A percentile compares a stretch with the other conserved stretches of the same genome.
phyloP scores from a whole-genome alignment of 2,113 vertebrate species.

The Aptenodytes forsteri region DNA sequence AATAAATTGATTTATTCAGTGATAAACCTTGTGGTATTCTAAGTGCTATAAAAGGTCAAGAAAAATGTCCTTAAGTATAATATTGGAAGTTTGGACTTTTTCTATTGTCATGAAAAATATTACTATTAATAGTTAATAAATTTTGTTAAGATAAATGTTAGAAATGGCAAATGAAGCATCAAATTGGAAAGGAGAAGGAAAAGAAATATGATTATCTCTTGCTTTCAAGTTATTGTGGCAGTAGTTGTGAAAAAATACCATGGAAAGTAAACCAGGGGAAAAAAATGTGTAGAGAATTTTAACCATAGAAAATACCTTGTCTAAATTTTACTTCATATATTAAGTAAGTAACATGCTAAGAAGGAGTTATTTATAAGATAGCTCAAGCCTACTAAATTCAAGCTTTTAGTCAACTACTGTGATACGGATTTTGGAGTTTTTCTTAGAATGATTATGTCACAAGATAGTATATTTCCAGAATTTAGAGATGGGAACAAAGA shows the following conservation, averaged over 20 bases:
- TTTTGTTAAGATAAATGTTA: background rate
- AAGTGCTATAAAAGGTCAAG: background rate
- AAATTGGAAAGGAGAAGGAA: background rate
- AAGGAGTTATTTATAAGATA: background rate
- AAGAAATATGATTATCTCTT: background rate
- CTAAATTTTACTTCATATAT: background rate
- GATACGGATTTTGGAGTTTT: background rate
- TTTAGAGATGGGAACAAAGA: background rate
- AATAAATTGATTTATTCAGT: background rate
- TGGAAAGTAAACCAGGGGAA: background rate
- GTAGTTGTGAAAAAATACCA: background rate
- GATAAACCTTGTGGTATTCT: background rate
- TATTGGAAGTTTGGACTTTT: background rate
- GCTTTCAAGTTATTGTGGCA: background rate
- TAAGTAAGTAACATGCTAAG: background rate
- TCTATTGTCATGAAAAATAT: background rate
- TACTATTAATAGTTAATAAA: background rate
- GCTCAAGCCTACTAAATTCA: background rate
- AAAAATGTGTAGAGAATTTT: background rate
- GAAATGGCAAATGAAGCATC: background rate
- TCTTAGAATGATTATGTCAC: background rate
- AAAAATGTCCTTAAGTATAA: background rate
- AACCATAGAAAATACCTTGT: background rate
- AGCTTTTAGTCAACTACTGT: background rate
- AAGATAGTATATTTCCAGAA: background rate